phyloP scores from a whole-genome alignment of 2,888 invertebrate genomes.

The Orchestes rusci region DNA sequence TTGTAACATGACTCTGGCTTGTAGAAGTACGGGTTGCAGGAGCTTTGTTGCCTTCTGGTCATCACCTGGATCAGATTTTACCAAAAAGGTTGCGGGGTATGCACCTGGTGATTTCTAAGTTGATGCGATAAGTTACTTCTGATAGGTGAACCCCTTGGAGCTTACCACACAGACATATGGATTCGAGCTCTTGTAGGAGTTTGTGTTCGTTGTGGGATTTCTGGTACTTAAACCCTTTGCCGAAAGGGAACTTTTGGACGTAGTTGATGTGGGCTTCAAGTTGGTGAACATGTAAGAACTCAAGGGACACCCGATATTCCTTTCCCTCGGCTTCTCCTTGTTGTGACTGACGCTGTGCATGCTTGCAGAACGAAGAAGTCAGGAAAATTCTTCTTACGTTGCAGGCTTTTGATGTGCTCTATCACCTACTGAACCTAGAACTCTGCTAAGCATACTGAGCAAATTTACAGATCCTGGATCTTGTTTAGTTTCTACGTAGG shows the following conservation, averaged over 20 bases:
- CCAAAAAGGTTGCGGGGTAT: no score
- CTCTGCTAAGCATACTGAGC: constrained; percentile 34
- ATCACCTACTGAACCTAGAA: constrained; percentile 28
- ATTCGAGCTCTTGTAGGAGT: constrained; percentile 48
- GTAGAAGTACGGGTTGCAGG: constrained; percentile 36
- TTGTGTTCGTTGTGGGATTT: constrained; percentile 50
- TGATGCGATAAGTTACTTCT: constrained; percentile 40
- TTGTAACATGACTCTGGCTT: constrained; percentile 31
- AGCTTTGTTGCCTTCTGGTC: constrained; percentile 40
- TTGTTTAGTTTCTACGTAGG: constrained; percentile 33
- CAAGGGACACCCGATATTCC: constrained; percentile 20
- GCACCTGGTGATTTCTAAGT: constrained; percentile 33
- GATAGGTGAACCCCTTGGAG: constrained; percentile 47
- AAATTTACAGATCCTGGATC: constrained; percentile 32
- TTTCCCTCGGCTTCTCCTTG: constrained; percentile 12
- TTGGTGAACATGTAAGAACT: constrained; percentile 34
- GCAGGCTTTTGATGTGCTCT: constrained; percentile 13
- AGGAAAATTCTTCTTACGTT: constrained; percentile 13
- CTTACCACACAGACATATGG: constrained; percentile 49
- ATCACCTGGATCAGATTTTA: constrained; percentile 36
- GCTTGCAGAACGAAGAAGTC: constrained; percentile 15
- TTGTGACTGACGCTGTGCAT: constrained; percentile 16
- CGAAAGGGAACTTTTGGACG: constrained; percentile 43
- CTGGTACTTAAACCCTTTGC: constrained; percentile 50
- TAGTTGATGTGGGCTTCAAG: constrained; percentile 36